Evolutionary conservation across 2,113 vertebrate genomes (phyloP), one percentile per base, ranked within the genome.

Genomic region (Phoenicopterus ruber): DNA sequence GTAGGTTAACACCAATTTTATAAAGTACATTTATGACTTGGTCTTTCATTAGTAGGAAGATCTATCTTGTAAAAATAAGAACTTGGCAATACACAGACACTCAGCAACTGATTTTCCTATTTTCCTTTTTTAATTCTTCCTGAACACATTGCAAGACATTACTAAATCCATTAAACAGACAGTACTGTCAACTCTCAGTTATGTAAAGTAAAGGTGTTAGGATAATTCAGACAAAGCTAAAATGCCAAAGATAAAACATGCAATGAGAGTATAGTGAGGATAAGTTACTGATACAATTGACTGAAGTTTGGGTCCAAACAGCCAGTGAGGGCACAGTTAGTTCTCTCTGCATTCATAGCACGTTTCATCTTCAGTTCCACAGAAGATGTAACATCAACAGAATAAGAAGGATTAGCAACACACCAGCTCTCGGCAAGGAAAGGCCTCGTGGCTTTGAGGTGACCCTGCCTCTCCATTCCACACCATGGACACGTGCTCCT

Each of bases 401-500:
- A 70, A 94, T 66, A 54, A 32, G 5, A 25, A 18, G 38, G 21
- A 54, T 14, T 44, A 78, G 46, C 14, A 66, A 19, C 7, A 66
- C 15, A 52, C 2, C 32, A 55, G n/a, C 28, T 61, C 36, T 47
- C 73, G 76, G 47, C 80, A 94, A 82, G 29, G 24, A 71, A n/a
- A 87, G 47, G 13, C 18, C 22, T 72, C 26, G 7, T 2, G 9
- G 36, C 26, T 59, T 47, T 24, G 28, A 73, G 49, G 31, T 15
- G 13, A 74, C 26, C 11, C 10, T 50, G 21, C 10, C 17, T 40
- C 71, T 58, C 71, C 3, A 0, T 34, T 44, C 54, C 7, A 4
- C 0, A 1, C 59, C 38, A 50, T 0, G 9, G 18, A 32, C 12
- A 67, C 0, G 0, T 10, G 13, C 20, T 87, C n/a, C 38, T 84